A percentile compares a stretch with the other conserved stretches of the same genome.
Evolutionary conservation across 2,888 invertebrate species (phyloP).

Genomic region (Bimastos eiseni): DNA sequence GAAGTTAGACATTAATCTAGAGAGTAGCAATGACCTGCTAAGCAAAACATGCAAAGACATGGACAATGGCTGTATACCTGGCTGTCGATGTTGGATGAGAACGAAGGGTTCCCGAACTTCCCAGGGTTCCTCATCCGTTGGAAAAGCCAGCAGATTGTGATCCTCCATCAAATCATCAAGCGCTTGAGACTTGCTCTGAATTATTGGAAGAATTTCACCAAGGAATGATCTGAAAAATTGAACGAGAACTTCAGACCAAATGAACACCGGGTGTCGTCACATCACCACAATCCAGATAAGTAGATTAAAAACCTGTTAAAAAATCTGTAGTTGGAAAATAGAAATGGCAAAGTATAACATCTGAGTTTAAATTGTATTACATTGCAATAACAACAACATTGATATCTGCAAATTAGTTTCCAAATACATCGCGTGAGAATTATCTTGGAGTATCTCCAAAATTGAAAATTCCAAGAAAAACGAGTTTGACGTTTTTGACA

Average conservation of each 20-base stretch:
- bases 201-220: constrained; percentile 31
- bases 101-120: constrained; percentile 43
- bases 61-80: background rate
- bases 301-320: background rate
- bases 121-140: constrained; percentile 45
- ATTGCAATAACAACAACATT: background rate
- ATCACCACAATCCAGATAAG: background rate
- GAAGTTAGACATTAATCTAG: background rate
- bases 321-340: background rate
- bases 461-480: too few species aligned
- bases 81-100: constrained; percentile 27
- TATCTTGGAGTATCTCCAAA: too few species aligned
- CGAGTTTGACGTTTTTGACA: too few species aligned
- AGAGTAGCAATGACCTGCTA: background rate
- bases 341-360: background rate
- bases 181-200: constrained; percentile 27
- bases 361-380: background rate
- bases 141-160: constrained; percentile 41
- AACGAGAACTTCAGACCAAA: background rate
- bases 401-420: background rate
- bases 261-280: background rate
- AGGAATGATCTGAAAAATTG: constrained; percentile 32
- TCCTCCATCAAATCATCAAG: constrained; percentile 34
- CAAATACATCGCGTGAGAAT: too few species aligned
- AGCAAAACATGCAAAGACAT: background rate